Conservation (phyloP, 2,888 invertebrate genomes). For the Conistra vaccinii region DNA sequence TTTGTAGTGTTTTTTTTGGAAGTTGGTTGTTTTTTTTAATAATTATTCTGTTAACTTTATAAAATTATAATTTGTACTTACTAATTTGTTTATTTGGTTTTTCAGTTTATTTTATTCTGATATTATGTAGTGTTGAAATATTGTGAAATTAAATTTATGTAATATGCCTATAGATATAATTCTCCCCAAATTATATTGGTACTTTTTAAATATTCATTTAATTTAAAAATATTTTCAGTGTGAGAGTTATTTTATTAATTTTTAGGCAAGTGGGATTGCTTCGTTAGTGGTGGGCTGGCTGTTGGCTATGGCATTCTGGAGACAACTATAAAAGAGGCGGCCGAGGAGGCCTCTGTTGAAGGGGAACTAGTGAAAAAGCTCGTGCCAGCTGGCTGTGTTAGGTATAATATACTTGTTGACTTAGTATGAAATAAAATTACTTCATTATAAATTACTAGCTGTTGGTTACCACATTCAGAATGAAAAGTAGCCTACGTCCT, state of each 20-base stretch:
- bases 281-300: conserved; percentile 98
- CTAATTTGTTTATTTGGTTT: not conserved
- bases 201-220: not conserved
- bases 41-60: no score
- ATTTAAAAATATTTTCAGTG: not conserved
- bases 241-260: not conserved
- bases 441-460: not conserved
- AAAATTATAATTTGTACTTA: not conserved
- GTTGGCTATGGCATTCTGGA: conserved; percentile 97
- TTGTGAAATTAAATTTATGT: not conserved
- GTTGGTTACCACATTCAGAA: not conserved
- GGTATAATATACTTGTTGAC: conserved; percentile 85
- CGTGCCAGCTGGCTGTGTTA: conserved; percentile 95
- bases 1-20: no score
- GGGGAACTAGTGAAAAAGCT: conserved; percentile 94
- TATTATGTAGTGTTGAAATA: not conserved
- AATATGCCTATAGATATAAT: no score
- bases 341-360: conserved; percentile 98
- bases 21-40: no score
- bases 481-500: no score
- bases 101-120: not conserved
- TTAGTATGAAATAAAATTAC: not conserved
- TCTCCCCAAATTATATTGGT: no score
- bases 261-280: conserved; percentile 97
- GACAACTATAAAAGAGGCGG: conserved; percentile 98